phyloP scores from a whole-genome alignment of 2,888 invertebrate species.

The Arrhopalites spinosus region DNA sequence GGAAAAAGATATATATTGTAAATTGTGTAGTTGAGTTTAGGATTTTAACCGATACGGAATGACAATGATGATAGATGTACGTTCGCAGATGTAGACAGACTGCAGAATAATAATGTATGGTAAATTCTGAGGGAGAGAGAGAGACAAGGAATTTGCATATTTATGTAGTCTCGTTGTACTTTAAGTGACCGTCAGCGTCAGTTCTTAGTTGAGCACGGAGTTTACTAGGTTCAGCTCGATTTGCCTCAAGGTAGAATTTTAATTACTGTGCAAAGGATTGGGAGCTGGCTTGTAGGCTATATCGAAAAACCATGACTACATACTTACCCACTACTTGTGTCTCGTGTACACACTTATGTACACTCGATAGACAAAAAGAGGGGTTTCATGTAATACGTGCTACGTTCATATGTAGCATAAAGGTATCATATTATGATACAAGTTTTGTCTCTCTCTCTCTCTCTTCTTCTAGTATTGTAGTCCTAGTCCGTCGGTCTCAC shows the following conservation, averaged over 20 bases:
- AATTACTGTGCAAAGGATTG: conserved; percentile 15
- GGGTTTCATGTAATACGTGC: too few species aligned
- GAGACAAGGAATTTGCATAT: conserved; percentile 12
- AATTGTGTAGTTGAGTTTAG: background rate
- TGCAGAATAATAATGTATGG: conserved; percentile 8
- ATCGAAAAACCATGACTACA: too few species aligned
- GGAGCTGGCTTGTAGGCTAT: background rate
- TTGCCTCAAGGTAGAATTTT: conserved; percentile 31
- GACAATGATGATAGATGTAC: conserved; percentile 26
- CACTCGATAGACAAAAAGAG: background rate
- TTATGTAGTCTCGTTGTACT: background rate
- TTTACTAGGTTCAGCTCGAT: conserved; percentile 26
- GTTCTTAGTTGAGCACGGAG: background rate
- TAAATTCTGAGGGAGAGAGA: background rate
- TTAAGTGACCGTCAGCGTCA: conserved; percentile 2
- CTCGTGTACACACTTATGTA: background rate
- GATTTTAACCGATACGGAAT: conserved; percentile 7
- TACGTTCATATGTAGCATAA: too few species aligned
- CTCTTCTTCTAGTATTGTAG: too few species aligned
- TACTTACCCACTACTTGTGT: background rate
- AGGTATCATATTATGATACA: too few species aligned
- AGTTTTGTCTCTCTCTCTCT: too few species aligned
- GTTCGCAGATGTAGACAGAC: background rate
- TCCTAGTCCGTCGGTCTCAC: too few species aligned
- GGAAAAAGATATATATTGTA: background rate